A percentile compares a stretch with the other conserved stretches of the same genome.
phyloP scores from a whole-genome alignment of 2,797 vertebrate genomes.

The Antennarius maculatus region DNA sequence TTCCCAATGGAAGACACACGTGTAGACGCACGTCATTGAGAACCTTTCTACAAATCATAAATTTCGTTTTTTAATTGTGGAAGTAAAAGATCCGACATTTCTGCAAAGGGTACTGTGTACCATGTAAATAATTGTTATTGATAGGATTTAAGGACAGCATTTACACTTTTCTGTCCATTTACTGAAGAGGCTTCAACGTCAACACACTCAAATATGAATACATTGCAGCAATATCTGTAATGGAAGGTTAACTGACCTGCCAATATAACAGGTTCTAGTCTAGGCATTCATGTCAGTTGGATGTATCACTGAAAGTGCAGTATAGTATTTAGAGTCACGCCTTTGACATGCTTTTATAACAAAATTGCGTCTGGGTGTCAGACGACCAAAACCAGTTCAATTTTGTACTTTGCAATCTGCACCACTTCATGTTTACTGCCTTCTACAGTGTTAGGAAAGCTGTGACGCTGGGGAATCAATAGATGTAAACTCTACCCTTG shows the following conservation, averaged over 20 bases:
- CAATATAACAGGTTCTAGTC: background rate
- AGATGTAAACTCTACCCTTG: slow-evolving; percentile 21
- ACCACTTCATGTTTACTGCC: slow-evolving; percentile 1
- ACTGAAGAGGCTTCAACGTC: background rate
- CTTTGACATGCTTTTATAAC: slow-evolving; percentile 9
- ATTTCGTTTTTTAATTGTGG: too few species aligned
- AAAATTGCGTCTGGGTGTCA: background rate
- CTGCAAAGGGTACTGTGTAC: too few species aligned
- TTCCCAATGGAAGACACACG: too few species aligned
- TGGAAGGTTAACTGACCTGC: background rate
- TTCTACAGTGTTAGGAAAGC: slow-evolving; percentile 24
- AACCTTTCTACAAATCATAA: too few species aligned
- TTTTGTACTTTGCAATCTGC: background rate
- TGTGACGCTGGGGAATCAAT: slow-evolving; percentile 8
- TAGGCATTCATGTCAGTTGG: slow-evolving; percentile 5
- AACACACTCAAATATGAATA: background rate
- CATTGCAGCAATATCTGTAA: background rate
- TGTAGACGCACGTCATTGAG: too few species aligned
- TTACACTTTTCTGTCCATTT: background rate
- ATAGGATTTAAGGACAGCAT: too few species aligned
- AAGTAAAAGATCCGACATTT: too few species aligned
- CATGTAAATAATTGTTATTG: too few species aligned
- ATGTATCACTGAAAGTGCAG: background rate
- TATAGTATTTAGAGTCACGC: slow-evolving; percentile 14
- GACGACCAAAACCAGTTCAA: background rate